Evolutionary conservation across 2,797 vertebrate genomes (phyloP), one percentile per base, ranked within the genome.

Genomic region (Momotus momota): DNA sequence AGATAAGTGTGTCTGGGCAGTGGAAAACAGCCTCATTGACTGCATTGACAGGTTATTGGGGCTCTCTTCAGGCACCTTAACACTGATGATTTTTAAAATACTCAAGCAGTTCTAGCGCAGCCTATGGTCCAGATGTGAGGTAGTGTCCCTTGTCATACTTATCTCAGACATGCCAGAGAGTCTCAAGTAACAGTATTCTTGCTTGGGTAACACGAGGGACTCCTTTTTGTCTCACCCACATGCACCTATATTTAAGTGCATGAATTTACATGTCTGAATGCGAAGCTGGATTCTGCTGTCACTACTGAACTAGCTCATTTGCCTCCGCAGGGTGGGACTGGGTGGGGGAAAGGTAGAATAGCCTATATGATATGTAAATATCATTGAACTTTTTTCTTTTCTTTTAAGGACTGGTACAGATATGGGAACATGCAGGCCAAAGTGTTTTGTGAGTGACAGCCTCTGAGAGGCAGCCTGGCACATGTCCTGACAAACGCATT

Each of bases 401-500:
- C 41, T 95, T 77, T 62, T 85, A 82, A 65, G 29, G 45, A 69
- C 52, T 57, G 49, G 18, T 61, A 61, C 9, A 74, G 64, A 45
- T 35, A 77, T 0, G 11, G 7, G 46, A 94, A 52, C 41, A 49
- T 0, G 0, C 65, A 92, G 88, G 65, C 75, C 83, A 90, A 93
- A 81, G 71, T 92, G 73, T 33, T 87, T 84, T 0, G 3, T 89
- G 83, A 95, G 61, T 41, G 55, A 67, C 81, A 88, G 74, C 33
- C 67, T 92, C 2, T 1, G 52, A 64, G 90, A 92, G 62, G 65
- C 83, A 94, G 90, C 92, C 33, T 0, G 0, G 78, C 86, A 77
- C 71, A 35, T 67, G 81, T 74, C 94, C 67, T 87, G 78, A 90
- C 81, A 93, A 88, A 88, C 85, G 14, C 64, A 69, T 93, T 96